These are phyloP conservation scores for Drosophila setifemur DNA, from an alignment of 1,140 invertebrate species.

Conservation along the genomic window DNA sequence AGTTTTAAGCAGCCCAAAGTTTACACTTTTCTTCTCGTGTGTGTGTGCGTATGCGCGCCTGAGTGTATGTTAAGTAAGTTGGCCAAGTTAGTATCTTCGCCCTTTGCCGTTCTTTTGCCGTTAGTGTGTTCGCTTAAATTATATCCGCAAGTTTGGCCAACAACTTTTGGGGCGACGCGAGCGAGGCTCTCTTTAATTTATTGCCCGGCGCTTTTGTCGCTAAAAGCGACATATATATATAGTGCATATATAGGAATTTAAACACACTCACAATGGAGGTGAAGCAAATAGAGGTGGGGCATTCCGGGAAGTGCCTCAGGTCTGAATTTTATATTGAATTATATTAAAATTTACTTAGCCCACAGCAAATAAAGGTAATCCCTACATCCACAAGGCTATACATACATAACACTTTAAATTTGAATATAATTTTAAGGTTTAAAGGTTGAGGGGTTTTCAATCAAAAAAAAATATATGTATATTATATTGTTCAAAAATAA, in stretches of 20 bases:
- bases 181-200: constrained; percentile 53
- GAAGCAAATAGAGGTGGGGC: not conserved
- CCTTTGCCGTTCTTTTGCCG: constrained; percentile 1
- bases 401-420: too few species aligned
- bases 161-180: constrained; percentile 40
- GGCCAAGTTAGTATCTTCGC: constrained; percentile 43
- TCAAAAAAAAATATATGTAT: too few species aligned
- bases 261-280: not conserved
- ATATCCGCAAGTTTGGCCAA: constrained; percentile 58
- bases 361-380: too few species aligned
- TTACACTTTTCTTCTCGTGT: constrained; percentile 19
- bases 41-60: constrained; percentile 4
- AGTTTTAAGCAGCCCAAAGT: constrained; percentile 47
- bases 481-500: too few species aligned
- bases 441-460: too few species aligned
- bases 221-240: constrained; percentile 4
- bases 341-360: too few species aligned
- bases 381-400: too few species aligned
- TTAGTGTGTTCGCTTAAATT: constrained; percentile 51
- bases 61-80: constrained; percentile 59
- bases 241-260: not conserved
- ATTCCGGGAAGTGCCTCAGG: too few species aligned
- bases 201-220: constrained; percentile 28
- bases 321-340: too few species aligned
- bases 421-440: too few species aligned